Conservation (phyloP, 2,888 invertebrate genomes). For the Eilema caniola region DNA sequence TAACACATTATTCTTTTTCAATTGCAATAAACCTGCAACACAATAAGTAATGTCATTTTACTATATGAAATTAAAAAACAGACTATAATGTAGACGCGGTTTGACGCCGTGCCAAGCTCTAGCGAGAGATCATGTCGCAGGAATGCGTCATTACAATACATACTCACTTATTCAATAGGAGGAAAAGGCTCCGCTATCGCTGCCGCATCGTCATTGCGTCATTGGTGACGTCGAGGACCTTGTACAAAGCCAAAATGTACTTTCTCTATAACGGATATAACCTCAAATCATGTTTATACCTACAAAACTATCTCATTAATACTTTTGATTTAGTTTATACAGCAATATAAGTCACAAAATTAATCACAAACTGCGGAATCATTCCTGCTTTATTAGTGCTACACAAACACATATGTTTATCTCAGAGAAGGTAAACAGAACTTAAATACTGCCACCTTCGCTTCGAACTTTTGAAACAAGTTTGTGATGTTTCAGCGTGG, state of each 20-base stretch:
- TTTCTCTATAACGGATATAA: background rate
- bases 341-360: background rate
- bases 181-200: too few species aligned
- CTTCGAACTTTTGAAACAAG: slow-evolving; percentile 5
- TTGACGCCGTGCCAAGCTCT: background rate
- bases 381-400: slow-evolving; percentile 10
- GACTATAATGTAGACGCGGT: too few species aligned
- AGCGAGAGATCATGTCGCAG: background rate
- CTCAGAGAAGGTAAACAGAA: slow-evolving; percentile 3
- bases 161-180: too few species aligned
- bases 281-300: background rate
- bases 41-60: too few species aligned
- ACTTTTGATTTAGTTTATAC: background rate
- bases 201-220: background rate
- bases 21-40: too few species aligned
- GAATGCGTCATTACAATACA: background rate
- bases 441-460: slow-evolving; percentile 1
- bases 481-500: background rate
- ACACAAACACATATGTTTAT: slow-evolving; percentile 11
- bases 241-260: background rate
- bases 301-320: background rate
- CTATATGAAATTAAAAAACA: too few species aligned
- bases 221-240: background rate
- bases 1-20: too few species aligned
- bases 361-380: slow-evolving; percentile 14